Percentiles rank a stretch among this genome's conserved stretches.
Conservation (phyloP, 2,797 vertebrate genomes). For the Aulostomus chinensis region DNA sequence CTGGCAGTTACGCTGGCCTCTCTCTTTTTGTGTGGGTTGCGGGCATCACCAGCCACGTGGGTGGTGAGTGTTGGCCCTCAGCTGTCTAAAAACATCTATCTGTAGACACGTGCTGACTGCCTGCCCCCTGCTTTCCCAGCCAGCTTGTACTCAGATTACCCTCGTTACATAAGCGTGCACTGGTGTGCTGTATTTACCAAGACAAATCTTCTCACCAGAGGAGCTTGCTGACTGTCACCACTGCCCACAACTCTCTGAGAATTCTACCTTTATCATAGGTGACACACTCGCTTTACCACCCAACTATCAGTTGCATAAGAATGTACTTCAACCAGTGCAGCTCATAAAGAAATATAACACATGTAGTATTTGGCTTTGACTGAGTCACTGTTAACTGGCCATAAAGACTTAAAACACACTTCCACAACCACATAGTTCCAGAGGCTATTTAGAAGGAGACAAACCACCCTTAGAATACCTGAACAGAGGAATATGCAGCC, state of each 20-base stretch:
- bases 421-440: no score
- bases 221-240: constrained; percentile 25
- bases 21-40: constrained; percentile 29
- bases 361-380: no score
- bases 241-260: constrained; percentile 31
- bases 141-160: constrained; percentile 70
- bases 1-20: constrained; percentile 34
- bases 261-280: constrained; percentile 2
- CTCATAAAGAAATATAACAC: no score
- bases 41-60: constrained; percentile 52
- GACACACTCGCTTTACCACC: constrained; percentile 3
- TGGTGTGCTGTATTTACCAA: constrained; percentile 50
- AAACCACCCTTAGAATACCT: no score
- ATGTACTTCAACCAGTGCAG: no score
- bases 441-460: no score
- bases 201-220: constrained; percentile 40
- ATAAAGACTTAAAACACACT: no score
- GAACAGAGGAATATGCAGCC: no score
- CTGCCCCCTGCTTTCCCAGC: constrained; percentile 53
- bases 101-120: constrained; percentile 64
- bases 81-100: constrained; percentile 75
- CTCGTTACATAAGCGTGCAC: constrained; percentile 67
- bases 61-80: constrained; percentile 57
- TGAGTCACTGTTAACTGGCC: background rate
- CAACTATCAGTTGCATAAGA: background rate